Evolutionary conservation across 2,888 invertebrate genomes (phyloP), one percentile per base, ranked within the genome.

Genomic region (Amiota communis): DNA sequence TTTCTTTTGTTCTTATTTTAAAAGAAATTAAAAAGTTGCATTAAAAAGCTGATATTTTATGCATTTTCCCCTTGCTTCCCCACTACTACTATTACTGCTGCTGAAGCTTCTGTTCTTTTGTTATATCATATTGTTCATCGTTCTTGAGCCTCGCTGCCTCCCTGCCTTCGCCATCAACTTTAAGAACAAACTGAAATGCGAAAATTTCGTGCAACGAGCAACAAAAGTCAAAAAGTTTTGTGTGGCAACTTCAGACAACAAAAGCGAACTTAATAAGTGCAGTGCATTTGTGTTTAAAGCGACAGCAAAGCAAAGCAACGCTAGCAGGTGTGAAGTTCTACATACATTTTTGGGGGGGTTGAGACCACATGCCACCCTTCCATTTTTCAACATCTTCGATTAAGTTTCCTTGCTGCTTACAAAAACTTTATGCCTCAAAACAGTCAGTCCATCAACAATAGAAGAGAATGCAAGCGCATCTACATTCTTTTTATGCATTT

Each of bases 191-290:
- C 36, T 36, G 36, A 36, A 36, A 36, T 36, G 36, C 36, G 53
- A 10, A 59, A 59, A 17, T 59, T 48, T 48, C 11, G 59, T 20
- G 15, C 65, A 48, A 65, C 49, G 65, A 49, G 48, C 15, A 65
- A 65, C 65, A 48, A 65, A 65, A 65, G 65, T 65, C 65, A 65
- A 65, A 65, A 65, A 49, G 47, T 49, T 48, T 47, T 49, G 65
- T 15, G 49, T 46, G 36, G 20, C 15, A 59, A 36, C 36, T 36
- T 36, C 6, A 36, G 36, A 36, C 3, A 59, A 59, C 59, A 59
- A 59, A 59, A 17, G 59, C 36, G 36, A 9, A 20, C 20, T 59
- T 59, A 6, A 59, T 59, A 17, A 59, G 36, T 36, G 36, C 36
- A 36, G 36, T 36, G 36, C 36, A 36, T 36, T 36, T 36, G 36